These are phyloP conservation scores for Montipora cactus DNA, from an alignment of 64 coral and sea anemone species.

Conservation along the genomic window DNA sequence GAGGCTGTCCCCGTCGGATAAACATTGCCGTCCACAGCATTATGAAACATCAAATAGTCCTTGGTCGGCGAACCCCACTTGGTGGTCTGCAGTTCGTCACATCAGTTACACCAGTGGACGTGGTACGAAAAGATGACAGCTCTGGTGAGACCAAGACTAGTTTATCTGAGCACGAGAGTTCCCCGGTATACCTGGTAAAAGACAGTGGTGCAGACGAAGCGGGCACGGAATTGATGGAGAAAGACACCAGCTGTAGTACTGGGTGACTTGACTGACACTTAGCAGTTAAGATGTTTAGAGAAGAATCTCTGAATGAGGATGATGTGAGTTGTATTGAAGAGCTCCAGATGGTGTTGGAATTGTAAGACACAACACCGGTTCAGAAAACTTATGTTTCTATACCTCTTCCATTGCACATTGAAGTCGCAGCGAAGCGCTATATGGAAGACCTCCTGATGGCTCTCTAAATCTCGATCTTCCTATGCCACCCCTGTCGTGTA, in stretches of 20 bases:
- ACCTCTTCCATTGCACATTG: too few relatives aligned
- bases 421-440: too few relatives aligned
- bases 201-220: background rate
- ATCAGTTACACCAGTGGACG: background rate
- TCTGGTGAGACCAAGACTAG: too few relatives aligned
- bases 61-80: background rate
- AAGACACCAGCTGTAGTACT: too few relatives aligned
- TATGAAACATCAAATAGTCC: constrained; percentile 25
- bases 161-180: background rate
- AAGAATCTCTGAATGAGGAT: too few relatives aligned
- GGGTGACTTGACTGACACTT: too few relatives aligned
- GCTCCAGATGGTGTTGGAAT: background rate
- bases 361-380: background rate
- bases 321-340: too few relatives aligned
- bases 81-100: background rate
- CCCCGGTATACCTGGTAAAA: too few relatives aligned
- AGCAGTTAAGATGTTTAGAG: too few relatives aligned
- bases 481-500: background rate
- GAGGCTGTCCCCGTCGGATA: background rate
- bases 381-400: background rate
- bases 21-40: background rate
- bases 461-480: constrained; percentile 13
- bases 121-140: background rate
- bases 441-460: constrained; percentile 26
- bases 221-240: too few relatives aligned